Conservation (phyloP, 1,140 invertebrate genomes). For the Drosophila simulans region DNA sequence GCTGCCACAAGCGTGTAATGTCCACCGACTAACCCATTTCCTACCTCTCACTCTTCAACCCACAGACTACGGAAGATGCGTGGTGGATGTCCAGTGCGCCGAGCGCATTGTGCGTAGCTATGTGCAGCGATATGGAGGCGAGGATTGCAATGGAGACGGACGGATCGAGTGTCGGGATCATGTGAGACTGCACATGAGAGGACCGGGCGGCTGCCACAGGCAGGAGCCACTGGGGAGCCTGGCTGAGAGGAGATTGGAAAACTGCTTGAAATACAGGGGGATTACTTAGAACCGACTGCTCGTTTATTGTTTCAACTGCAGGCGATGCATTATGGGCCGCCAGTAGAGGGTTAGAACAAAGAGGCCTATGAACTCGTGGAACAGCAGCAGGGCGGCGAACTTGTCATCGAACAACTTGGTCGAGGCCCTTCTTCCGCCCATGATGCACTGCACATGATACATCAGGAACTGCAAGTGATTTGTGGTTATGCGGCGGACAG, state of each 20-base stretch:
- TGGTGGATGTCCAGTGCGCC: constrained; percentile 43
- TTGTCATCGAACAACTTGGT: constrained; percentile 47
- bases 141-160: constrained; percentile 68
- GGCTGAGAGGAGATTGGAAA: constrained; percentile 21
- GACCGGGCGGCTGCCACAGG: constrained; percentile 57
- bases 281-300: constrained; percentile 3
- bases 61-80: constrained; percentile 58
- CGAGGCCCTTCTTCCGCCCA: constrained; percentile 28
- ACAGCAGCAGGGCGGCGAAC: constrained; percentile 59
- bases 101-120: constrained; percentile 49
- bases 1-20: constrained; percentile 28
- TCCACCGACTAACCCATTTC: constrained; percentile 13
- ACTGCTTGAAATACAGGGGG: constrained; percentile 29
- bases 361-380: constrained; percentile 58
- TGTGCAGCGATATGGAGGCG: constrained; percentile 30
- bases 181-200: constrained; percentile 61
- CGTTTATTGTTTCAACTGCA: constrained; percentile 39
- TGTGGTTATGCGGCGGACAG: constrained; percentile 19
- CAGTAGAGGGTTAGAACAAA: constrained; percentile 61
- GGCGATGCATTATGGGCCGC: constrained; percentile 38
- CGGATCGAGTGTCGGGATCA: constrained; percentile 67
- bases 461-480: constrained; percentile 62
- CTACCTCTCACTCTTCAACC: constrained; percentile 1
- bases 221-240: background rate
- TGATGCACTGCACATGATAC: constrained; percentile 68